Evolutionary conservation across 1,140 invertebrate genomes (phyloP), one percentile per base, ranked within the genome.

Genomic region (Drosophila pseudoananassae): DNA sequence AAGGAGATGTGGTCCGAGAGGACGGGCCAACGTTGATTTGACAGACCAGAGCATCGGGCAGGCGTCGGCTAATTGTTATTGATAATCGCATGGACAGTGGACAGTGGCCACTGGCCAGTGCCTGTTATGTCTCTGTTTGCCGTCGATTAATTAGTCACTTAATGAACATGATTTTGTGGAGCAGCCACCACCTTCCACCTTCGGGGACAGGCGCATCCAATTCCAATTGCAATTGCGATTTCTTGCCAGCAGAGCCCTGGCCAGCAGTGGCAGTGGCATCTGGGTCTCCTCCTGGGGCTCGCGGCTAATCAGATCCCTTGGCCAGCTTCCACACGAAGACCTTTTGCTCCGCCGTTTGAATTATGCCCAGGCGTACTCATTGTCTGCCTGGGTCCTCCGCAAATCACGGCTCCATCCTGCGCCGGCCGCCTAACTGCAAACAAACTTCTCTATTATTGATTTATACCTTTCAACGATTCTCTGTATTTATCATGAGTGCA

Each of bases 391-490:
- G 43, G 15, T 43, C 43, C 43, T 46, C 76, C 61, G 55, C 50
- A 78, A 88, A 88, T 88, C 83, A 88, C 75, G 49, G 77, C 77
- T 70, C 65, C 65, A 79, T 76, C 64, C 52, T 74, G 68, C 56
- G 66, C 31, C 52, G 54, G n/a, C 15, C 46, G 54, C 77, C 78
- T 88, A 88, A 87, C 83, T 78, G 83, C 83, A 88, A 87, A 88
- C 83, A 88, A 88, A 88, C 83, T 88, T 88, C 83, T 88, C 78
- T 88, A 88, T 88, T 88, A 88, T 88, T 88, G 82, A 90, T 90
- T 90, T 89, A 90, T 91, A 87, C 89, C 85, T 91, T 90, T 91
- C 89, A 91, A 88, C 89, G 85, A 87, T 91, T 87, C 89, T 89
- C 89, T 89, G 82, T 91, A 91, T 91, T 91, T 91, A 91, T 91